These are phyloP conservation scores for Plagiodera versicolora DNA, from an alignment of 2,888 invertebrate species.

Conservation along the genomic window DNA sequence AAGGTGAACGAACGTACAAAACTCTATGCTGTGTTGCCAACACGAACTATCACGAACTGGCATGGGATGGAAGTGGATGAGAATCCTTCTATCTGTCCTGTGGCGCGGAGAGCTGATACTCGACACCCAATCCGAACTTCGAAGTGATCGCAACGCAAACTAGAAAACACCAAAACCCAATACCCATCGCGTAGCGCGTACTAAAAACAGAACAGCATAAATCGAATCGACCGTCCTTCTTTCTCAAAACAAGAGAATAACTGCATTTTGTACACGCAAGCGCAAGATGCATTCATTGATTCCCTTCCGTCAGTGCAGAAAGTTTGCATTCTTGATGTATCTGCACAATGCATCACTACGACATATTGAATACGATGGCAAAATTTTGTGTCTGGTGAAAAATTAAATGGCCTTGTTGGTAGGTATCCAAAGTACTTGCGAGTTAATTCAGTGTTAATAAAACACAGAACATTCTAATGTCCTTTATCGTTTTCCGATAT, in stretches of 20 bases:
- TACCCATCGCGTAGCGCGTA: not conserved
- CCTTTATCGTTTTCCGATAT: too few relatives aligned
- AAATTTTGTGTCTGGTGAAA: too few relatives aligned
- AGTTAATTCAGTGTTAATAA: too few relatives aligned
- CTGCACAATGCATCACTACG: too few relatives aligned
- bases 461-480: too few relatives aligned
- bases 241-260: slow-evolving; percentile 11
- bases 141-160: not conserved
- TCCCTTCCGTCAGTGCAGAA: too few relatives aligned
- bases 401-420: too few relatives aligned
- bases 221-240: slow-evolving; percentile 1
- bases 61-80: slow-evolving; percentile 9
- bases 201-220: slow-evolving; percentile 9
- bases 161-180: not conserved
- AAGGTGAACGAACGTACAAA: slow-evolving; percentile 25
- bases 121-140: not conserved
- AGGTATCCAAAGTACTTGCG: too few relatives aligned
- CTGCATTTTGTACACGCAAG: slow-evolving; percentile 17
- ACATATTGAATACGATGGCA: too few relatives aligned
- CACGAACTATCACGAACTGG: slow-evolving; percentile 10
- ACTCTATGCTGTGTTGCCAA: slow-evolving; percentile 24
- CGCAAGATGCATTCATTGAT: not conserved
- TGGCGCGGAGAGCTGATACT: slow-evolving; percentile 2
- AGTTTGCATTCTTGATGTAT: too few relatives aligned
- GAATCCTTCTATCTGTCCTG: slow-evolving; percentile 17